Evolutionary conservation across 2,113 vertebrate genomes (phyloP).

Genomic region (Onychostruthus taczanowskii): DNA sequence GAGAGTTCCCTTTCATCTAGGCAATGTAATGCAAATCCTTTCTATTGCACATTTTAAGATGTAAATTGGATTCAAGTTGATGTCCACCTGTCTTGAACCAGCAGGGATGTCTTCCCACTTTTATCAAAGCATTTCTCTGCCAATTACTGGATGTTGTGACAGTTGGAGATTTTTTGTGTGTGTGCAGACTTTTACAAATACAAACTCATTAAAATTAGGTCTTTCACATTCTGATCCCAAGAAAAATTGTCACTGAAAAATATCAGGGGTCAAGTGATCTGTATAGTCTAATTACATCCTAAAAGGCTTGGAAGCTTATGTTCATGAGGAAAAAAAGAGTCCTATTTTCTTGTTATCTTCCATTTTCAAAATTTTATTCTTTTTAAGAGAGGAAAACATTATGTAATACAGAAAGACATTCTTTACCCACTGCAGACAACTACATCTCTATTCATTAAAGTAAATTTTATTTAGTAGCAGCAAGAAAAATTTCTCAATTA

Average conservation of each 20-base stretch:
- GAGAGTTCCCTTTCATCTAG: constrained; percentile 41
- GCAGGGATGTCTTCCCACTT: constrained; percentile 31
- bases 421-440: background rate
- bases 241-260: constrained; percentile 18
- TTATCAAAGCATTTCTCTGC: constrained; percentile 59
- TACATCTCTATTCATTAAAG: background rate
- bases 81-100: constrained; percentile 69
- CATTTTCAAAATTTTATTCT: background rate
- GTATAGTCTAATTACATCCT: background rate
- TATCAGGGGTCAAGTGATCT: constrained; percentile 27
- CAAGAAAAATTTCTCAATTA: constrained; percentile 12
- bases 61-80: constrained; percentile 66
- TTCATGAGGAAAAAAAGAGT: background rate
- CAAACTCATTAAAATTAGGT: constrained; percentile 67
- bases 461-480: background rate
- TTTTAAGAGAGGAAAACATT: background rate
- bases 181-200: constrained; percentile 52
- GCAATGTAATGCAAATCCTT: constrained; percentile 36
- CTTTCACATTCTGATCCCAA: constrained; percentile 34
- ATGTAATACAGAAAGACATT: background rate
- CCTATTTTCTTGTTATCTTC: constrained; percentile 4
- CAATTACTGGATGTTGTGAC: constrained; percentile 56
- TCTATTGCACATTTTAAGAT: constrained; percentile 48
- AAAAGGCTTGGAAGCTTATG: background rate
- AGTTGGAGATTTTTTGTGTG: constrained; percentile 36